Percentiles rank a stretch among this genome's conserved stretches.
Conservation (phyloP, 1,140 invertebrate genomes). For the Tyrophagus putrescentiae region DNA sequence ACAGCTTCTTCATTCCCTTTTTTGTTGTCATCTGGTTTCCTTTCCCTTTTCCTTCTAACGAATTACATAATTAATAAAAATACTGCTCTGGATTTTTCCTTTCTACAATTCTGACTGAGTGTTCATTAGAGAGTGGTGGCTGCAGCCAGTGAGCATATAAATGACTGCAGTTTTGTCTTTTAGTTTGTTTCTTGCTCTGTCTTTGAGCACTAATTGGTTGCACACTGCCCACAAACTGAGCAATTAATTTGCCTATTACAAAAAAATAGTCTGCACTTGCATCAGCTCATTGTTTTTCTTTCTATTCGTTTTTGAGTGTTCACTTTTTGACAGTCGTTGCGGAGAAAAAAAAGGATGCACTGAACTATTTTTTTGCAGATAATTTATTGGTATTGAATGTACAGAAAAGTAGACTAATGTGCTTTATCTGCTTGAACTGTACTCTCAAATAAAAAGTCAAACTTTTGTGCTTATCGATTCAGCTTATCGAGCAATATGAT, state of each 20-base stretch:
- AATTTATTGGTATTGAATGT: background rate
- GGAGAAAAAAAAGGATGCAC: background rate
- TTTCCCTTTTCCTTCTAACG: too few species aligned
- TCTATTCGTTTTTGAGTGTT: background rate
- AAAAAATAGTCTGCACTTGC: background rate
- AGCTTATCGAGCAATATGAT: too few species aligned
- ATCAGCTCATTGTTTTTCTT: background rate
- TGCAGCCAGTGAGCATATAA: too few species aligned
- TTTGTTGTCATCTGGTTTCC: too few species aligned
- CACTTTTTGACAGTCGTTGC: too few species aligned
- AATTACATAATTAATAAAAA: constrained; percentile 11
- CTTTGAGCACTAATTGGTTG: background rate
- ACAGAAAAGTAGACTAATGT: too few species aligned
- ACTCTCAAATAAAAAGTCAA: too few species aligned
- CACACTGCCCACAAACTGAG: background rate
- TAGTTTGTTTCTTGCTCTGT: background rate
- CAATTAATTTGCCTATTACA: constrained; percentile 2
- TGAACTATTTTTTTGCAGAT: background rate
- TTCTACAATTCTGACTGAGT: background rate
- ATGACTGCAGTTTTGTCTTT: background rate
- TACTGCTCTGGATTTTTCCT: too few species aligned
- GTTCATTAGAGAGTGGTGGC: background rate
- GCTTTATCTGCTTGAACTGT: too few species aligned
- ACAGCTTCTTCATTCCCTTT: background rate
- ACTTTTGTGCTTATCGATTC: too few species aligned